phyloP scores from a whole-genome alignment of 2,888 invertebrate species.

The Drosophila subquinaria region DNA sequence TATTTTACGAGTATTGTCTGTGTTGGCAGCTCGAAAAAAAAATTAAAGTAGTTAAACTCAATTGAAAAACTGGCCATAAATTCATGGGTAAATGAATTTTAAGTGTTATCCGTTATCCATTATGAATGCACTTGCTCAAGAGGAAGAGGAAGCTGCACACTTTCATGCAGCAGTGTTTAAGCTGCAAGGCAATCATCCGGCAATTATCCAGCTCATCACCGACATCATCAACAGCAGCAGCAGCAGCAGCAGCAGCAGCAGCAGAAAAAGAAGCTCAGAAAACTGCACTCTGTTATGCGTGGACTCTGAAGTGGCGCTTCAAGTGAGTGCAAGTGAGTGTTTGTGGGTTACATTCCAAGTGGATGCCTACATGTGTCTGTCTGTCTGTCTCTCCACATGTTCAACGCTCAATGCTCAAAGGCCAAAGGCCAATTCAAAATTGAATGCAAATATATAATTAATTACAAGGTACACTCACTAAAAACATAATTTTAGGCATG shows the following conservation, averaged over 20 bases:
- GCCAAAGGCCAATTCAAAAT: not conserved
- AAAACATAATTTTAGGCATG: not conserved
- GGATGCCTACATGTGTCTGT: conserved; percentile 9
- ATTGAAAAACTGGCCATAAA: not conserved
- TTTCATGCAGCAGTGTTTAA: conserved; percentile 30
- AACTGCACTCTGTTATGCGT: conserved; percentile 9
- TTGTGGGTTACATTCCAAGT: conserved; percentile 35
- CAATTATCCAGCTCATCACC: conserved; percentile 44
- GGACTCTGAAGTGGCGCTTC: conserved; percentile 35
- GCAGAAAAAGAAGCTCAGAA: conserved; percentile 4
- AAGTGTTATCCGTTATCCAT: not conserved
- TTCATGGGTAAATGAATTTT: not conserved
- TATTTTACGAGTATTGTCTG: not conserved
- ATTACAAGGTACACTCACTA: no score
- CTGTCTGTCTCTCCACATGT: not conserved
- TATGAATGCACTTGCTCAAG: conserved; percentile 5
- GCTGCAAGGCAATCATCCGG: conserved; percentile 30
- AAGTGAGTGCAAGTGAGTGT: conserved; percentile 43
- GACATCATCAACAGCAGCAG: conserved; percentile 19
- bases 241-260: conserved; percentile 14
- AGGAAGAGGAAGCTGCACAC: conserved; percentile 14
- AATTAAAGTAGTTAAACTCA: not conserved
- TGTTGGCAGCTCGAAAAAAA: not conserved
- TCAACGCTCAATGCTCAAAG: not conserved
- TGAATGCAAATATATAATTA: not conserved